Evolutionary conservation across 2,113 vertebrate species (phyloP), one percentile per base, ranked within the genome.

Genomic region (Andinoacara biseriatus): DNA sequence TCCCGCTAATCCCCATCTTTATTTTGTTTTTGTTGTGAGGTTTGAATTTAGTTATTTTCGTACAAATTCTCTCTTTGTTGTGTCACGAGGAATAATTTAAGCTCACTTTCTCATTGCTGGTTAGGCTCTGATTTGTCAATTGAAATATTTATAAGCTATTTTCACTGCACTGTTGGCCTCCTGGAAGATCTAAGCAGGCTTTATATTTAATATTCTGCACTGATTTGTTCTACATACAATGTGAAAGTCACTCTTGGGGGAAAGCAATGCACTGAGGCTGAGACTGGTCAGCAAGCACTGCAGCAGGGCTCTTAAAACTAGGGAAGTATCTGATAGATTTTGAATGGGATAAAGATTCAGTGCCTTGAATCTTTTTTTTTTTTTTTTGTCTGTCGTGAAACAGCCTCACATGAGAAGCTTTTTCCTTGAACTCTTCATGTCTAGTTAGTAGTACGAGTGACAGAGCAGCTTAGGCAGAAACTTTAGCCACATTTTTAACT

Each of bases 221-320:
- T 72, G 67, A 54, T n/a, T 54, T 54, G 67, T 54, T 72, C 67
- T 72, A 54, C 67, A 72, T 72, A 72, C 46, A 72, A 72, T 72
- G 17, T 72, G 46, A 72, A 72, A 72, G 46, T 54, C 67, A 72
- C 31, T 72, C 24, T 18, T 54, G 10, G 67, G 67, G 17, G 18
- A 72, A 31, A 54, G 67, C 26, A 54, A 54, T 72, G 26, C 24
- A 54, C 43, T n/a, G 67, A 54, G 26, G 31, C 67, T 72, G 43
- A 33, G 46, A 54, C 46, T 7, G 1, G 67, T 18, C 26, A 31
- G 67, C 26, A 33, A 1, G 46, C 46, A 14, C 26, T 11, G 5
- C 46, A 54, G 67, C 46, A 54, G 10, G 46, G 26, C 67, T 72
- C 3, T 54, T 72, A 31, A 54, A 54, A 33, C 26, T 31, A 72